Evolutionary conservation across 2,797 vertebrate genomes (phyloP).

Genomic region (Lates japonicus): DNA sequence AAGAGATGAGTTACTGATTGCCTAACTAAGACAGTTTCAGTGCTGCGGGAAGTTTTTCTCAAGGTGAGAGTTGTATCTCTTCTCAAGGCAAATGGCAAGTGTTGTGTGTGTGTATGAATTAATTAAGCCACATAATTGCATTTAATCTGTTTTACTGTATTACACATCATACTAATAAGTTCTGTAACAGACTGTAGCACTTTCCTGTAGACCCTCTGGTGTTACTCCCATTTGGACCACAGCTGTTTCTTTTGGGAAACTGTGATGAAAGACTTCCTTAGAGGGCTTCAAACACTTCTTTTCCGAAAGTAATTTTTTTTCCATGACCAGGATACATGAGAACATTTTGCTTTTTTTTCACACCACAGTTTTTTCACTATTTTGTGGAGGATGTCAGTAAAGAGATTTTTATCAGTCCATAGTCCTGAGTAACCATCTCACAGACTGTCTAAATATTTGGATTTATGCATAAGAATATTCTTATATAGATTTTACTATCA

Average conservation of each 20-base stretch:
- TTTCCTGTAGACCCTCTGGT: not conserved
- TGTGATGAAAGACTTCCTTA: slow-evolving; percentile 12
- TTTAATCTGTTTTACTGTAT: not conserved
- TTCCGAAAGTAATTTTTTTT: no score
- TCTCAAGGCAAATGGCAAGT: not conserved
- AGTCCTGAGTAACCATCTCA: no score
- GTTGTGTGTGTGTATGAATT: no score
- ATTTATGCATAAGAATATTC: no score
- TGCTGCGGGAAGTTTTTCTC: not conserved
- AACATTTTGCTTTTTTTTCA: not conserved
- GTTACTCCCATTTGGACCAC: not conserved
- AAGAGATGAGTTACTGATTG: no score
- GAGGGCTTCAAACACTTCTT: not conserved
- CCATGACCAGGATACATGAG: not conserved
- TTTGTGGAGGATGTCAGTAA: no score
- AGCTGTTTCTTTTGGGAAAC: not conserved
- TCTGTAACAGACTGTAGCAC: slow-evolving; percentile 3
- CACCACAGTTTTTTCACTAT: no score
- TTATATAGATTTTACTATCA: no score
- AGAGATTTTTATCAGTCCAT: no score
- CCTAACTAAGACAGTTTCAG: no score
- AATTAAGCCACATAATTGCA: no score
- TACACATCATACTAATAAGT: slow-evolving; percentile 1
- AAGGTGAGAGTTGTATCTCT: not conserved
- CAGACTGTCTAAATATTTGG: no score